A percentile compares a stretch with the other conserved stretches of the same genome.
Conservation (phyloP, 2,888 invertebrate species). For the Tupiocoris notatus region DNA sequence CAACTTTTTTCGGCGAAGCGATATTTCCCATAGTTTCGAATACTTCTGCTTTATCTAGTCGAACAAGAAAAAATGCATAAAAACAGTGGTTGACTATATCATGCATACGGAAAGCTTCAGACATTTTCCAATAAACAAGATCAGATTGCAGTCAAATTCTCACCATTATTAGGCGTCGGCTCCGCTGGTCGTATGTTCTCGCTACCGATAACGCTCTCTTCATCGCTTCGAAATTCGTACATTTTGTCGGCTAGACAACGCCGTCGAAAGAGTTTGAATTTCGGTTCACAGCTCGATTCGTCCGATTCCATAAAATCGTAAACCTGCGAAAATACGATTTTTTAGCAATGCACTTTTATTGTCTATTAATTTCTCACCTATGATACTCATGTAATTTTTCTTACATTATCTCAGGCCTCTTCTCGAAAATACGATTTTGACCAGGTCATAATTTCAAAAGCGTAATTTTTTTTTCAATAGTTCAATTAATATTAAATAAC, state of each 20-base stretch:
- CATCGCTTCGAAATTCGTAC: conserved; percentile 78
- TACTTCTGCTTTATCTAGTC: conserved; percentile 17
- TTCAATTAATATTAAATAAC: too few relatives aligned
- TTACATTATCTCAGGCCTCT: too few relatives aligned
- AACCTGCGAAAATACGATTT: conserved; percentile 46
- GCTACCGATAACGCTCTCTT: conserved; percentile 60
- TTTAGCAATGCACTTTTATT: too few relatives aligned
- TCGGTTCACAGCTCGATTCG: conserved; percentile 50
- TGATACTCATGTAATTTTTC: too few relatives aligned
- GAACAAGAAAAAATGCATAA: background rate
- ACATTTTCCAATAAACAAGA: too few relatives aligned
- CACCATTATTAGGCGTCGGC: conserved; percentile 10
- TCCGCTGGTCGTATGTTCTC: conserved; percentile 61
- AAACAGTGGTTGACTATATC: background rate
- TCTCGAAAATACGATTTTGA: too few relatives aligned
- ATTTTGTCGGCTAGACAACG: conserved; percentile 85
- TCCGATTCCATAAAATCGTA: conserved; percentile 51
- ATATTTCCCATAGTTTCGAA: conserved; percentile 23
- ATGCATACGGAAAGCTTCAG: background rate
- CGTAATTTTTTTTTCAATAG: too few relatives aligned
- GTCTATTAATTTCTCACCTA: too few relatives aligned
- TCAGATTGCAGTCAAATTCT: too few relatives aligned
- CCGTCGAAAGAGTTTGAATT: conserved; percentile 67
- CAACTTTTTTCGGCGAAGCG: conserved; percentile 4
- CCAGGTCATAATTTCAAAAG: too few relatives aligned